Evolutionary conservation across 2,797 vertebrate genomes (phyloP).

Genomic region (Anabacerthia variegaticeps): DNA sequence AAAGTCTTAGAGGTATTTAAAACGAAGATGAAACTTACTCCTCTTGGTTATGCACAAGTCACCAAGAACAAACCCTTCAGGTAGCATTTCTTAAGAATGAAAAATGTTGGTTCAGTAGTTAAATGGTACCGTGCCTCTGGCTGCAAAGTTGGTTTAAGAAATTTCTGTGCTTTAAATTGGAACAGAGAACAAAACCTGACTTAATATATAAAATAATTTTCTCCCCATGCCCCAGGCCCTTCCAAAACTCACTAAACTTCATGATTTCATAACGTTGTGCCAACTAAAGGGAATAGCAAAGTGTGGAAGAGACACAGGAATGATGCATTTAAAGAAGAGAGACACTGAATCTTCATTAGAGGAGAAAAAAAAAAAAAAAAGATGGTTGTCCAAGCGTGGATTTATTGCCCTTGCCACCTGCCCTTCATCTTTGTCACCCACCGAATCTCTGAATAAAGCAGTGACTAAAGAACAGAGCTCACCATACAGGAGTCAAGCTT

Average conservation of each 20-base stretch:
- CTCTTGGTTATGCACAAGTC: neutral
- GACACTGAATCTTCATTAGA: neutral
- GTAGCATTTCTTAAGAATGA: neutral
- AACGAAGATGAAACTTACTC: neutral
- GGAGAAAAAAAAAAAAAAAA: neutral
- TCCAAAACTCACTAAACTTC: neutral
- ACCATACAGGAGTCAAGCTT: neutral
- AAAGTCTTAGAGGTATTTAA: neutral
- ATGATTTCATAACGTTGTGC: neutral
- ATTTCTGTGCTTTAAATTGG: neutral
- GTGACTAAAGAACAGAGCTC: neutral
- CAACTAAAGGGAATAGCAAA: neutral
- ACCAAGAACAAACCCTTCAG: neutral
- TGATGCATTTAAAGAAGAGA: neutral
- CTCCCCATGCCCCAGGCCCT: neutral
- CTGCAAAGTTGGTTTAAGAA: neutral
- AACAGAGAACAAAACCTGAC: neutral
- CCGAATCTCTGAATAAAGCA: neutral
- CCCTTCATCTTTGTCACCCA: neutral
- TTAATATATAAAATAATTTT: neutral
- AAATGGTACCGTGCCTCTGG: neutral
- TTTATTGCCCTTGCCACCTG: neutral
- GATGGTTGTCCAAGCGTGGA: fast-evolving
- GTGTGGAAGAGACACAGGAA: neutral
- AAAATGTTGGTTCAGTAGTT: neutral